Evolutionary conservation across 2,888 invertebrate genomes (phyloP).

Genomic region (Podabrus alpinus): DNA sequence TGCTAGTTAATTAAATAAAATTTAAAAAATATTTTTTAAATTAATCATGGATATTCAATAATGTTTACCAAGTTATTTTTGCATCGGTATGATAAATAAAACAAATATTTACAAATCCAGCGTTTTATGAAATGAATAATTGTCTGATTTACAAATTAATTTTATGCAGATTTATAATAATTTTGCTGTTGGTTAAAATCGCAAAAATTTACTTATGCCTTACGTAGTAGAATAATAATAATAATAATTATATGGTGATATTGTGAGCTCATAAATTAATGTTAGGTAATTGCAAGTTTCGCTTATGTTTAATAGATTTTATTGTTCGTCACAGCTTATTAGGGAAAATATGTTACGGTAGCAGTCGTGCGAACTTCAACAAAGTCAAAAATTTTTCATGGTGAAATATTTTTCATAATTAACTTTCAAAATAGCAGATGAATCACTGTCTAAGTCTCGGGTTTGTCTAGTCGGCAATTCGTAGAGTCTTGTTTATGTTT

Average conservation of each 20-base stretch:
- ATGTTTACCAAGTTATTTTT: background rate
- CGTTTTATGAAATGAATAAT: background rate
- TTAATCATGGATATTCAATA: too few species aligned
- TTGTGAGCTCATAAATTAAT: background rate
- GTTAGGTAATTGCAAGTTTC: background rate
- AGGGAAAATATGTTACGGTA: background rate
- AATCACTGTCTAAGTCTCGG: background rate
- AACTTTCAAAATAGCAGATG: background rate
- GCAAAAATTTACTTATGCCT: background rate
- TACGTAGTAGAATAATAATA: background rate
- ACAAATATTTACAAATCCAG: background rate
- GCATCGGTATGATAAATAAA: background rate
- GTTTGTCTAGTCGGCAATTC: background rate
- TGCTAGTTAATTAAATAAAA: background rate
- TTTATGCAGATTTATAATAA: background rate
- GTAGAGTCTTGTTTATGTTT: background rate
- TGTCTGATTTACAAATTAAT: background rate
- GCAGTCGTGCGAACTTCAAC: background rate
- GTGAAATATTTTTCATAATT: background rate
- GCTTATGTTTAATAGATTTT: background rate
- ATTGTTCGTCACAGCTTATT: background rate
- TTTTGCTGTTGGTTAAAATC: background rate
- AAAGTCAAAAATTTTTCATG: background rate
- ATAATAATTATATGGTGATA: background rate
- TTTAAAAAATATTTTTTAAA: background rate